These are phyloP conservation scores for Homarus gammarus DNA, from an alignment of 2,888 invertebrate genomes.

Conservation along the genomic window DNA sequence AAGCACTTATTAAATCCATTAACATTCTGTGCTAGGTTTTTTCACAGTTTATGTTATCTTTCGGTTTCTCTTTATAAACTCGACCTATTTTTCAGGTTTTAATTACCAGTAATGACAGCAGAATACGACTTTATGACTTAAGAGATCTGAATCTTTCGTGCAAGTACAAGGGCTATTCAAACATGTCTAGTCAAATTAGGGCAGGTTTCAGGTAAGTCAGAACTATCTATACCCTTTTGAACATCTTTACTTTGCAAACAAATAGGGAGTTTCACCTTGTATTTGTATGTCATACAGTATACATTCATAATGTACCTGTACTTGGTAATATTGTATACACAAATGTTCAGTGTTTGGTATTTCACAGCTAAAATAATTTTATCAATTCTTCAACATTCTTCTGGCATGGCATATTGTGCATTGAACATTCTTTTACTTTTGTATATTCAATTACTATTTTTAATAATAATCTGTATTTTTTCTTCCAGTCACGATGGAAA, in stretches of 20 bases:
- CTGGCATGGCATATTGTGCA: not conserved
- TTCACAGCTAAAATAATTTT: no score
- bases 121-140: slow-evolving; percentile 96
- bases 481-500: slow-evolving; percentile 93
- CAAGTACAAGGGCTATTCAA: slow-evolving; percentile 95
- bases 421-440: not conserved
- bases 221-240: not conserved
- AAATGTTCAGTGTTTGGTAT: no score
- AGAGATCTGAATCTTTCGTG: slow-evolving; percentile 96
- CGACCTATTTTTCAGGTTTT: slow-evolving; percentile 83
- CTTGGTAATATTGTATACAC: no score
- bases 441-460: slow-evolving; percentile 6
- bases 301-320: no score
- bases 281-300: no score
- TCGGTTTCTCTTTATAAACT: not conserved
- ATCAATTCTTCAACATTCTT: not conserved
- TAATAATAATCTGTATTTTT: not conserved
- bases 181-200: slow-evolving; percentile 97
- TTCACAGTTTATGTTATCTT: slow-evolving; percentile 14
- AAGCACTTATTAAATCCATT: no score
- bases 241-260: no score
- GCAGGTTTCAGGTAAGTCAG: slow-evolving; percentile 88
- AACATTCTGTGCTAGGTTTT: not conserved
- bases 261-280: no score
- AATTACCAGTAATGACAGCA: slow-evolving; percentile 98